Percentiles rank a stretch among this genome's conserved stretches.
Evolutionary conservation across 23 tunicate species (phyloP).

Genomic region (Botrylloides violaceus): DNA sequence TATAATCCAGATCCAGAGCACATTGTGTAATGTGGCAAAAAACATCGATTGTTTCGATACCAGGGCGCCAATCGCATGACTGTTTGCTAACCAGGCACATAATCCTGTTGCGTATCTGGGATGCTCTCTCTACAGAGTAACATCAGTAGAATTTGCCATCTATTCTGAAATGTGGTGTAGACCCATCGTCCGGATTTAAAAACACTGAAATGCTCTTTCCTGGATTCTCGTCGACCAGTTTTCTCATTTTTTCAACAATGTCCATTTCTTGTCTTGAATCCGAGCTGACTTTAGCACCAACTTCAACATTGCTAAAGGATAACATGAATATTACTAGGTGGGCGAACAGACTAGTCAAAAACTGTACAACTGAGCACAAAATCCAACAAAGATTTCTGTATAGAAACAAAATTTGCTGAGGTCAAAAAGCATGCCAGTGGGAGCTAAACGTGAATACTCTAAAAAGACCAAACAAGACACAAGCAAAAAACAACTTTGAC

Average conservation of each 20-base stretch:
- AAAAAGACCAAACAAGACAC: too few relatives aligned
- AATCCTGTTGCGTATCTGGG: not conserved
- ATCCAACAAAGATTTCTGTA: too few relatives aligned
- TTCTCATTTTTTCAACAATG: conserved; percentile 75
- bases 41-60: too few relatives aligned
- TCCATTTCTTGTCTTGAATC: conserved; percentile 86
- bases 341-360: too few relatives aligned
- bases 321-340: too few relatives aligned
- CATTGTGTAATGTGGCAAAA: too few relatives aligned
- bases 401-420: too few relatives aligned
- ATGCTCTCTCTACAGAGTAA: not conserved
- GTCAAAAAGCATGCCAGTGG: too few relatives aligned
- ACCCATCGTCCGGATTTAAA: conserved; percentile 83
- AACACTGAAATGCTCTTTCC: conserved; percentile 95
- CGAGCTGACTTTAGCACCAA: conserved; percentile 8
- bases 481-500: too few relatives aligned
- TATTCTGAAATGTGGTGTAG: conserved; percentile 88
- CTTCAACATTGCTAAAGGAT: conserved; percentile 25
- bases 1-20: too few relatives aligned
- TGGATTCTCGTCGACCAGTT: conserved; percentile 90
- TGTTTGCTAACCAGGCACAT: not conserved
- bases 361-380: too few relatives aligned
- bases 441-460: too few relatives aligned
- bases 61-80: not conserved
- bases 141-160: conserved; percentile 91